Percentiles rank a stretch among this genome's conserved stretches.
Evolutionary conservation across 2,113 vertebrate species (phyloP).

Genomic region (Pygoscelis antarcticus): DNA sequence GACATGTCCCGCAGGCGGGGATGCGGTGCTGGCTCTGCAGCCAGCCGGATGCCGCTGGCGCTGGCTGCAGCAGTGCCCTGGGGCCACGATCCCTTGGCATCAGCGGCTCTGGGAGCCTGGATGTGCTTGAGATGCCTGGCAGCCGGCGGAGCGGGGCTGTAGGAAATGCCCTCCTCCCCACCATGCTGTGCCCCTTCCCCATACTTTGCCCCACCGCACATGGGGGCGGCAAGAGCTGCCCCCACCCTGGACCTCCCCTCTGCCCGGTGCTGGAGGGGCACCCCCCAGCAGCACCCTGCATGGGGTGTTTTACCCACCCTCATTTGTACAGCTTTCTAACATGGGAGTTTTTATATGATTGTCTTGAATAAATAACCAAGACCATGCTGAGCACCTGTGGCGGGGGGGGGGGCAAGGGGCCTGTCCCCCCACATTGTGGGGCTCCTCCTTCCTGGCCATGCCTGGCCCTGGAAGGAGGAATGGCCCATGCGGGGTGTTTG

Average conservation of each 20-base stretch:
- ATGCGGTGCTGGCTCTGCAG: accelerated
- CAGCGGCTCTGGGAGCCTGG: not conserved
- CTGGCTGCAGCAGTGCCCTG: not conserved
- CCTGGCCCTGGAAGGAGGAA: not conserved
- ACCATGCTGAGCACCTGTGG: not conserved
- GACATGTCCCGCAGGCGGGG: not conserved
- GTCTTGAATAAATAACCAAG: slow-evolving; percentile 39
- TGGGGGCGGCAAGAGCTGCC: not conserved
- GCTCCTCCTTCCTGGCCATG: too few species aligned
- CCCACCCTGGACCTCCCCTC: not conserved
- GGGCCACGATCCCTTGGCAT: not conserved
- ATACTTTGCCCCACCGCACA: not conserved
- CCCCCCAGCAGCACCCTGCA: too few species aligned
- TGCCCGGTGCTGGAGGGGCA: not conserved
- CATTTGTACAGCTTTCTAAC: slow-evolving; percentile 43
- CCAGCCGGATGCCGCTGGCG: accelerated
- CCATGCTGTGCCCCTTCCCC: not conserved
- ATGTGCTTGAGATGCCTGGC: not conserved
- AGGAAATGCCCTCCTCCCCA: not conserved
- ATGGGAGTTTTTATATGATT: slow-evolving; percentile 11
- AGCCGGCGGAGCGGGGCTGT: not conserved
- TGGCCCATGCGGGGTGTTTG: not conserved
- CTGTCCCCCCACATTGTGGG: not conserved
- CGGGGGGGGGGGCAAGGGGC: too few species aligned
- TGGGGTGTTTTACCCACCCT: not conserved